These are phyloP conservation scores for Brachypteracias leptosomus DNA, from an alignment of 2,113 vertebrate species.

Conservation along the genomic window DNA sequence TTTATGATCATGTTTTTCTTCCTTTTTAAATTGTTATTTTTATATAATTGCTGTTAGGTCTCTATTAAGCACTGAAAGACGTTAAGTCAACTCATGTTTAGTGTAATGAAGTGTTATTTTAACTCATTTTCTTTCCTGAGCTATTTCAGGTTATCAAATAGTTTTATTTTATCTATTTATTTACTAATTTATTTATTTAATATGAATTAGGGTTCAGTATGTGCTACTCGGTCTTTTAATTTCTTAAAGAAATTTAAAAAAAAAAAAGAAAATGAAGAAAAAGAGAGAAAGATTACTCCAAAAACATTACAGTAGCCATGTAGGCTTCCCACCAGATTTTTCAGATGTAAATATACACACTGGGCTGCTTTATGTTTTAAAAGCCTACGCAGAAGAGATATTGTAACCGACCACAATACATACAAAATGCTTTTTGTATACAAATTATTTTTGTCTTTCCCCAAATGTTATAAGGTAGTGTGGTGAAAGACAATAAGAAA, in stretches of 20 bases:
- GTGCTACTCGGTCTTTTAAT: not conserved
- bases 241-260: not conserved
- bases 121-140: not conserved
- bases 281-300: rapidly evolving
- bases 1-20: not conserved
- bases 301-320: not conserved
- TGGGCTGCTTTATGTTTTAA: not conserved
- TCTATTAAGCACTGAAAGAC: not conserved
- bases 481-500: not conserved
- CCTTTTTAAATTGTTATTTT: not conserved
- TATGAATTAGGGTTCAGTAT: not conserved
- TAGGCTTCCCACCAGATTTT: not conserved
- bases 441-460: too few relatives aligned
- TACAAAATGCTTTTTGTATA: not conserved
- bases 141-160: not conserved
- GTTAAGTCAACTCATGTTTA: not conserved
- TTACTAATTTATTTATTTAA: not conserved
- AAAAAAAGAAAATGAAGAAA: not conserved
- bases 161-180: not conserved
- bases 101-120: not conserved
- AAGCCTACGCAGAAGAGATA: not conserved
- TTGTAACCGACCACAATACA: not conserved
- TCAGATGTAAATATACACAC: not conserved
- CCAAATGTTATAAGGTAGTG: not conserved
- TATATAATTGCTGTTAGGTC: not conserved